Conservation (phyloP, 2,888 invertebrate species). For the Drosophila cracens region DNA sequence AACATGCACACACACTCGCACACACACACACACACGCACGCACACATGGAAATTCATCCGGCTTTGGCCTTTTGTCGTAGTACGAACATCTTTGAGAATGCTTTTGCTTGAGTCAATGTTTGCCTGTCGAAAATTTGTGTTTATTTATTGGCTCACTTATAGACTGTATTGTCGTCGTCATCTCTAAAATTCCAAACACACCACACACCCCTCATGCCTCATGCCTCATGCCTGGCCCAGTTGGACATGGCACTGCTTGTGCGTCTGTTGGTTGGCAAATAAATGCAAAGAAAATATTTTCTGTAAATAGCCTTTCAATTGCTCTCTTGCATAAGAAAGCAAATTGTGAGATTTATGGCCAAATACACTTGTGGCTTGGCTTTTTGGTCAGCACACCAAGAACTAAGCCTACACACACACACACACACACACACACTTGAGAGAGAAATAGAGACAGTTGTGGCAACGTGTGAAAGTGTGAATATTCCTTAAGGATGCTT, state of each 20-base stretch:
- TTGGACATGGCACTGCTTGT: conserved; percentile 32
- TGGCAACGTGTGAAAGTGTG: conserved; percentile 74
- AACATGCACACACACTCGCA: conserved; percentile 17
- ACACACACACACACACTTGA: background rate
- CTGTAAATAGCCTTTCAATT: conserved; percentile 70
- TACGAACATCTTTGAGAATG: conserved; percentile 63
- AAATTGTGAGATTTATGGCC: conserved; percentile 71
- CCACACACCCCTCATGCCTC: background rate
- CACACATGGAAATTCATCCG: conserved; percentile 38
- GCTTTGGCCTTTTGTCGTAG: conserved; percentile 17
- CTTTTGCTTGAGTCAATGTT: conserved; percentile 78
- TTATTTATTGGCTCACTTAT: conserved; percentile 78
- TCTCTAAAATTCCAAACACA: conserved; percentile 13
- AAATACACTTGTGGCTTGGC: conserved; percentile 77
- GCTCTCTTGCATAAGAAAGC: conserved; percentile 68
- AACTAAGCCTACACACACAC: conserved; percentile 15
- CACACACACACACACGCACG: conserved; percentile 5
- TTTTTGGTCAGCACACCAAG: conserved; percentile 52
- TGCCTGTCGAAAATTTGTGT: conserved; percentile 73
- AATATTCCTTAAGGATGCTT: conserved; percentile 79
- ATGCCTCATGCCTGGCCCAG: background rate
- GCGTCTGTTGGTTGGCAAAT: conserved; percentile 60
- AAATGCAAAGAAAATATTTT: conserved; percentile 78
- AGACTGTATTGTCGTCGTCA: conserved; percentile 25
- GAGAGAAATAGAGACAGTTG: conserved; percentile 28